phyloP scores from a whole-genome alignment of 2,888 invertebrate genomes.

The Ochlodes sylvanus region DNA sequence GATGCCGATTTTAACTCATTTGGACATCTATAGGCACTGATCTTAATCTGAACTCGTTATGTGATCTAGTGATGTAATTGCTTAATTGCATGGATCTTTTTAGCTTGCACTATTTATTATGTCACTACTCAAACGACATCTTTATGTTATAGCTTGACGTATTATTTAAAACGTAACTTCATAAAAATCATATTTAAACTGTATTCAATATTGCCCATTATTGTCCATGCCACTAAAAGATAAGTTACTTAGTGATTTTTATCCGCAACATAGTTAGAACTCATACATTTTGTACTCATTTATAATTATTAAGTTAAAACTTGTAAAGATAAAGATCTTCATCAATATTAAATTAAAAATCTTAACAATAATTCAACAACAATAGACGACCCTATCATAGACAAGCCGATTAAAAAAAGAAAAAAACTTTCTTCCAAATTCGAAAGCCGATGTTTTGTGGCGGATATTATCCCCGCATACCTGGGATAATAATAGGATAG shows the following conservation, averaged over 20 bases:
- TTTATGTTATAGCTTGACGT: too few species aligned
- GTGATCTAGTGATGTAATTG: background rate
- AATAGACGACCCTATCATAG: conserved; percentile 17
- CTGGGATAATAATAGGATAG: conserved; percentile 80
- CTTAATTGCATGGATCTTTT: too few species aligned
- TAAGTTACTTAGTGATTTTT: too few species aligned
- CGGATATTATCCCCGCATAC: conserved; percentile 53
- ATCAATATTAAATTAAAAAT: conserved; percentile 4
- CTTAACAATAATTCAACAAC: background rate
- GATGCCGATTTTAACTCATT: conserved; percentile 28
- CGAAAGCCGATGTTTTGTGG: conserved; percentile 58
- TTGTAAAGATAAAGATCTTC: background rate
- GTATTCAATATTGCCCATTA: too few species aligned
- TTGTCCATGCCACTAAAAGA: too few species aligned
- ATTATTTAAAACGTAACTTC: too few species aligned
- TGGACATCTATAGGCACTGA: background rate
- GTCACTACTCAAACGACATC: too few species aligned
- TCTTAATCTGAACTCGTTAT: background rate
- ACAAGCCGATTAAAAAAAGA: conserved; percentile 47
- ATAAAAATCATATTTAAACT: too few species aligned
- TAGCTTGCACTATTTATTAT: too few species aligned
- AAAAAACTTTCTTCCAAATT: conserved; percentile 62
- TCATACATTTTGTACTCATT: too few species aligned
- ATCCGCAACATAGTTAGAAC: too few species aligned
- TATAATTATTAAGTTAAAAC: too few species aligned